Conservation (phyloP, 2,888 invertebrate species). For the Leptarthrus brevirostris region DNA sequence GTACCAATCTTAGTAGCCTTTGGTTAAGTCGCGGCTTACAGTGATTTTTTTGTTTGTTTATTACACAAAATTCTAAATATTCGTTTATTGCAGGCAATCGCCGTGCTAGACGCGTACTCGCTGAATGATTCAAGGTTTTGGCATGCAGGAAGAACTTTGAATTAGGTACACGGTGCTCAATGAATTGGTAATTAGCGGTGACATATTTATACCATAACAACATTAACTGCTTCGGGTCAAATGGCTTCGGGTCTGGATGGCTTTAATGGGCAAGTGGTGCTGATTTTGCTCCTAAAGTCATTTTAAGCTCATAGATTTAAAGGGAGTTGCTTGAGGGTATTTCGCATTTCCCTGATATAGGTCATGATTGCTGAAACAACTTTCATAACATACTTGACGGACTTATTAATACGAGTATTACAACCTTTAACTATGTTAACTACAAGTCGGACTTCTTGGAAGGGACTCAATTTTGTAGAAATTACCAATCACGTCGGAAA, state of each 20-base stretch:
- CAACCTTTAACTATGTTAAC: conserved; percentile 11
- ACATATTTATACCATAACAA: conserved; percentile 4
- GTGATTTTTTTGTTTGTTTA: conserved; percentile 17
- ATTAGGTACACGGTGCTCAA: conserved; percentile 20
- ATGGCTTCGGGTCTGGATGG: no score
- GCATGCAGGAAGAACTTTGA: conserved; percentile 67
- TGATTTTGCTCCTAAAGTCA: no score
- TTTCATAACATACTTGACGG: conserved; percentile 1
- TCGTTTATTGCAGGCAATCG: conserved; percentile 4
- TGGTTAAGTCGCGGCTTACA: conserved; percentile 4
- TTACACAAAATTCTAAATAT: conserved; percentile 27
- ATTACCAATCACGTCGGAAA: no score
- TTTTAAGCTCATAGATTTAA: no score
- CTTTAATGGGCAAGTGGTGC: no score
- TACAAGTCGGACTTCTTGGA: neutral
- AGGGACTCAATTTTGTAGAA: no score
- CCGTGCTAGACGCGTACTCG: conserved; percentile 31
- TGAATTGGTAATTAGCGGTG: conserved; percentile 13
- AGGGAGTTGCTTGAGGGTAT: no score
- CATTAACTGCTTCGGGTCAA: neutral
- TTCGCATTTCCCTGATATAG: no score
- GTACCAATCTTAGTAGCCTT: conserved; percentile 14
- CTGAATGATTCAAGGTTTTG: conserved; percentile 67
- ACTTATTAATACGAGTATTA: conserved; percentile 10
- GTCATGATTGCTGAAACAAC: neutral